These are phyloP conservation scores for Misgurnus mizolepis DNA, from an alignment of 2,113 vertebrate genomes.

Conservation along the genomic window DNA sequence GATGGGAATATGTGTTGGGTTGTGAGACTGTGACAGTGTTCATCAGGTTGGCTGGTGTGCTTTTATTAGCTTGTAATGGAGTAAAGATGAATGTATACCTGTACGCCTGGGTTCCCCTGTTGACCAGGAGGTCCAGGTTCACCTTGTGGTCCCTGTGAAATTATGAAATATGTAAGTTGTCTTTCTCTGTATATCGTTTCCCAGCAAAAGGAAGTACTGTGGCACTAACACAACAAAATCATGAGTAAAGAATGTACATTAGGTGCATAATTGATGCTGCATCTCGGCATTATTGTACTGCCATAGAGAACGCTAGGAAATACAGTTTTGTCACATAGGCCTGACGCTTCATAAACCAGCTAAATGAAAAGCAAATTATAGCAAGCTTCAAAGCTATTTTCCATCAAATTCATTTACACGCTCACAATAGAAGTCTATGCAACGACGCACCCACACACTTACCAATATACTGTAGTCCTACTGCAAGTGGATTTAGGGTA, in stretches of 20 bases:
- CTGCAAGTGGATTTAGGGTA: not conserved
- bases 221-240: not conserved
- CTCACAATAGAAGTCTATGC: not conserved
- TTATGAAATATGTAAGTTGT: not conserved
- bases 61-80: not conserved
- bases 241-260: not conserved
- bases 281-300: not conserved
- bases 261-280: not conserved
- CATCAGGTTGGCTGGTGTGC: not conserved
- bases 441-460: not conserved
- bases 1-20: not conserved
- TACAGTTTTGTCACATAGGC: not conserved
- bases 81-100: constrained; percentile 70
- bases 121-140: constrained; percentile 86
- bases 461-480: no score
- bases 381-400: constrained; percentile 3
- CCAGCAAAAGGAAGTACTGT: not conserved
- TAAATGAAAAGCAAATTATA: not conserved
- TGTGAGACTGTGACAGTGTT: not conserved
- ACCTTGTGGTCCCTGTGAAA: constrained; percentile 81
- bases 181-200: not conserved
- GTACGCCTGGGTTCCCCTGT: constrained; percentile 86
- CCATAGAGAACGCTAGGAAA: not conserved
- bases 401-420: not conserved
- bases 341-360: not conserved